phyloP scores from a whole-genome alignment of 2,113 vertebrate genomes.

The Suncus etruscus region DNA sequence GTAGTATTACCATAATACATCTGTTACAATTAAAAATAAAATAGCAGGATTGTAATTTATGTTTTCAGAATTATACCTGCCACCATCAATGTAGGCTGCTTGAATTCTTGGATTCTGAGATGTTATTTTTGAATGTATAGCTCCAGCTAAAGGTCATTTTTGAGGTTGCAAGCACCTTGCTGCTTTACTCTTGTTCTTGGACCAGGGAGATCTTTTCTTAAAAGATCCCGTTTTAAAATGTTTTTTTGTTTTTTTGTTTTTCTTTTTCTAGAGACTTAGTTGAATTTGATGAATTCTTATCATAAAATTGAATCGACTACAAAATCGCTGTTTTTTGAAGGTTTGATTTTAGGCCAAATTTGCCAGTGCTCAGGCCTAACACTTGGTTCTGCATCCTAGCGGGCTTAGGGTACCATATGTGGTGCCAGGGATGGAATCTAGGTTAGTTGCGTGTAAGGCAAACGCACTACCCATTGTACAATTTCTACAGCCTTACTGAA shows the following conservation, averaged over 20 bases:
- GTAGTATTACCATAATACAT: not conserved
- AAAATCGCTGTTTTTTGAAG: too few species aligned
- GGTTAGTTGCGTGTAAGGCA: too few species aligned
- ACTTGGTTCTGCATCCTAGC: too few species aligned
- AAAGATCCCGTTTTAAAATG: not conserved
- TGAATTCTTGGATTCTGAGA: not conserved
- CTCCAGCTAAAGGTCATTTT: constrained; percentile 74
- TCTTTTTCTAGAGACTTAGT: too few species aligned
- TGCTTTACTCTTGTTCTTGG: too few species aligned
- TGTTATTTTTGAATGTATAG: constrained; percentile 64
- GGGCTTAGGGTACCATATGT: too few species aligned
- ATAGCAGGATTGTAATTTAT: constrained; percentile 10
- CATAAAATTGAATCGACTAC: constrained; percentile 19
- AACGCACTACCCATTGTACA: too few species aligned
- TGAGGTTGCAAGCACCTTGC: constrained; percentile 18
- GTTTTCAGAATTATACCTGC: constrained; percentile 25
- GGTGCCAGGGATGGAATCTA: too few species aligned
- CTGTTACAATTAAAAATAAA: constrained; percentile 22
- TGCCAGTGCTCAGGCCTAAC: too few species aligned
- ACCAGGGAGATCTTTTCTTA: constrained; percentile 15
- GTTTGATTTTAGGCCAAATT: too few species aligned
- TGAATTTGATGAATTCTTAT: not conserved
- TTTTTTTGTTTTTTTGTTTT: constrained; percentile 30
- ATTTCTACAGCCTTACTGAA: not conserved
- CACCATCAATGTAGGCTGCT: not conserved